Conservation (phyloP, 2,888 invertebrate species). For the Congeria kusceri region DNA sequence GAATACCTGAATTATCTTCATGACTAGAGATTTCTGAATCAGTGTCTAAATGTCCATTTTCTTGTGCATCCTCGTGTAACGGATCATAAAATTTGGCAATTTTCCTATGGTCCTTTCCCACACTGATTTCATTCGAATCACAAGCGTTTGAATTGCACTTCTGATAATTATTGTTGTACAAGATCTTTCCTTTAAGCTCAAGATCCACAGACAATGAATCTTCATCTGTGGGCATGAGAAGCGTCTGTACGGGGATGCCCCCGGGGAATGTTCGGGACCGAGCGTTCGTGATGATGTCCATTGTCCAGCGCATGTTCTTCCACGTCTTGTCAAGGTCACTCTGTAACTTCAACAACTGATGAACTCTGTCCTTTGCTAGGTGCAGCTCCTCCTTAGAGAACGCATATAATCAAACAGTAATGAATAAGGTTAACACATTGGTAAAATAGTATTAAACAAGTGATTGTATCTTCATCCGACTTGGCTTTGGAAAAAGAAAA, state of each 20-base stretch:
- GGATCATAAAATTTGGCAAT: conserved; percentile 83
- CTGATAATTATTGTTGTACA: conserved; percentile 74
- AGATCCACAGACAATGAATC: conserved; percentile 48
- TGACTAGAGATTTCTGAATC: conserved; percentile 44
- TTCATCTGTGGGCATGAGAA: conserved; percentile 69
- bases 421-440: no score
- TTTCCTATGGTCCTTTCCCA: conserved; percentile 79
- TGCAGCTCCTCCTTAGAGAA: conserved; percentile 95
- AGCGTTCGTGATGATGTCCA: conserved; percentile 97
- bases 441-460: no score
- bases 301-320: conserved; percentile 98
- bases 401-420: conserved; percentile 87
- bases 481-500: no score
- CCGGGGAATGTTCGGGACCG: conserved; percentile 89
- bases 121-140: conserved; percentile 79
- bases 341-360: conserved; percentile 94
- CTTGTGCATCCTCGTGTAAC: conserved; percentile 71
- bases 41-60: conserved; percentile 56
- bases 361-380: conserved; percentile 93
- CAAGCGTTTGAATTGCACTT: conserved; percentile 54
- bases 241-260: conserved; percentile 84
- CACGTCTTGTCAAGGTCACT: conserved; percentile 94
- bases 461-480: no score
- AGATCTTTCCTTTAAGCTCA: conserved; percentile 57
- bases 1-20: conserved; percentile 81